Percentiles rank a stretch among this genome's conserved stretches.
phyloP scores from a whole-genome alignment of 2,113 vertebrate genomes.

The Toxotes jaculatrix region DNA sequence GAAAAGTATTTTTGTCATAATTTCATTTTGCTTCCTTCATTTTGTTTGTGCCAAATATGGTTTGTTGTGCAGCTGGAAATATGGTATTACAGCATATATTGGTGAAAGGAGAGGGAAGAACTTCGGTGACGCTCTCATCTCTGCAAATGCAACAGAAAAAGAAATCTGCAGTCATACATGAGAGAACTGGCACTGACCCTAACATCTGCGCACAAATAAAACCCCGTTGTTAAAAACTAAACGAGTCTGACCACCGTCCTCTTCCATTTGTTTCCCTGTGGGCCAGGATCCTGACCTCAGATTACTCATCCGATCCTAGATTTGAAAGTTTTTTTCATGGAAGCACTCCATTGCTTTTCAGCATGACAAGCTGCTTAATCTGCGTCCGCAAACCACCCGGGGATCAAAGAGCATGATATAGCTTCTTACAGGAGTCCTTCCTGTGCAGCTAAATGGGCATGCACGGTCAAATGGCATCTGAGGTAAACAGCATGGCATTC shows the following conservation, averaged over 20 bases:
- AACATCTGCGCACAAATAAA: conserved; percentile 26
- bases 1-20: conserved; percentile 24
- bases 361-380: conserved; percentile 37
- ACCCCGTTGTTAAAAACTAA: conserved; percentile 26
- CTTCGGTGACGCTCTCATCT: background rate
- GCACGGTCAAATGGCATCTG: background rate
- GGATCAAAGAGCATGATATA: conserved; percentile 38
- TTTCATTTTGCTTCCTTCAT: background rate
- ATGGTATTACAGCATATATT: background rate
- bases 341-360: conserved; percentile 38
- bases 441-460: background rate
- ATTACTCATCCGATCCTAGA: conserved; percentile 32
- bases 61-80: background rate
- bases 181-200: background rate
- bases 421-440: conserved; percentile 15
- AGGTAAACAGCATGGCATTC: background rate
- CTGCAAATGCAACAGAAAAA: conserved; percentile 27
- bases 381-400: conserved; percentile 15
- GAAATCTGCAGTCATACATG: conserved; percentile 7
- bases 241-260: background rate
- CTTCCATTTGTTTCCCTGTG: conserved; percentile 8
- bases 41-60: background rate
- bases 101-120: background rate
- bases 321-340: conserved; percentile 27
- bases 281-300: conserved; percentile 14